Evolutionary conservation across 2,888 invertebrate genomes (phyloP).

Genomic region (Tetanocera ferruginea): DNA sequence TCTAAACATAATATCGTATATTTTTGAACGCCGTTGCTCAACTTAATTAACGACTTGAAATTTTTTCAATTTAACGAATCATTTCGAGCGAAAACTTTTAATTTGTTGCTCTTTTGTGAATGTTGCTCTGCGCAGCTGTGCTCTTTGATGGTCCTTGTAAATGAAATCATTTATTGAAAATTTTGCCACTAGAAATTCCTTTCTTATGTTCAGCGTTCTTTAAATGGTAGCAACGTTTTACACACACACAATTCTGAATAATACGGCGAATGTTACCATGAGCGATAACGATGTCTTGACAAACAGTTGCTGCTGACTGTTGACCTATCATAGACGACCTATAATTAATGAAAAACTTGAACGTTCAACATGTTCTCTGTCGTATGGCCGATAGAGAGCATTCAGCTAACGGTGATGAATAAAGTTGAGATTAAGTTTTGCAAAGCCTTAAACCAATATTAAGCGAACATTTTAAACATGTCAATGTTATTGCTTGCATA

Average conservation of each 20-base stretch:
- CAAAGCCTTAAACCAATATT: no score
- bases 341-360: slow-evolving; percentile 35
- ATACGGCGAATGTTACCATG: no score
- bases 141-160: slow-evolving; percentile 2
- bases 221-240: no score
- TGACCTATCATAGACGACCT: slow-evolving; percentile 29
- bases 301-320: not conserved
- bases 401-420: no score
- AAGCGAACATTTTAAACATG: no score
- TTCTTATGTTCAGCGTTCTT: no score
- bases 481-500: no score
- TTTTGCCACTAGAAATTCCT: not conserved
- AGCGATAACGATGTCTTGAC: no score
- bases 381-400: no score
- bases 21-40: not conserved
- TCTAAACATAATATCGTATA: no score
- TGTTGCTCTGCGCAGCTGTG: not conserved
- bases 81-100: slow-evolving; percentile 38
- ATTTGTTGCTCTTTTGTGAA: slow-evolving; percentile 13
- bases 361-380: slow-evolving; percentile 23
- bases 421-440: no score
- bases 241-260: no score
- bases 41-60: slow-evolving; percentile 34
- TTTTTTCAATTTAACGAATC: slow-evolving; percentile 36
- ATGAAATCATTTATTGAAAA: not conserved